phyloP scores from a whole-genome alignment of 2,797 vertebrate genomes.

The Moxostoma hubbsi region DNA sequence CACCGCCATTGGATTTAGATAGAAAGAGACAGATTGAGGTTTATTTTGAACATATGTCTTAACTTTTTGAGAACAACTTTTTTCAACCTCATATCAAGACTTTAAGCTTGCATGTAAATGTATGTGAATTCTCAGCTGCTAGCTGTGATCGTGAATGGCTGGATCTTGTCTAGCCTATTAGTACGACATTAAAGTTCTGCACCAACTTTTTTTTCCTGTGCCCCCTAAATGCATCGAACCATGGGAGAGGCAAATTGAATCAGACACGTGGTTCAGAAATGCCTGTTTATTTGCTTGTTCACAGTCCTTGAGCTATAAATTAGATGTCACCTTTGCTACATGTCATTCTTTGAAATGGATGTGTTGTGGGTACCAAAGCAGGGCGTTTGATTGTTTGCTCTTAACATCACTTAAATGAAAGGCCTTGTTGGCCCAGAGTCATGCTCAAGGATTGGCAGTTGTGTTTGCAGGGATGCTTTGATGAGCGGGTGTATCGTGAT shows the following conservation, averaged over 20 bases:
- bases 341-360: slow-evolving; percentile 69
- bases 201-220: slow-evolving; percentile 56
- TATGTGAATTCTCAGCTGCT: too few relatives aligned
- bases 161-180: slow-evolving; percentile 49
- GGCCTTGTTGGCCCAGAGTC: slow-evolving; percentile 64
- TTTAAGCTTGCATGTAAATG: slow-evolving; percentile 8
- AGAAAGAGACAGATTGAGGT: slow-evolving; percentile 34
- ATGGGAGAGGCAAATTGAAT: slow-evolving; percentile 75
- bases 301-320: slow-evolving; percentile 78
- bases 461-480: slow-evolving; percentile 58
- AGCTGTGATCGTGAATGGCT: slow-evolving; percentile 11
- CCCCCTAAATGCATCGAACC: slow-evolving; percentile 61
- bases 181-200: slow-evolving; percentile 69
- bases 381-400: slow-evolving; percentile 73
- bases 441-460: slow-evolving; percentile 64
- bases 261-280: slow-evolving; percentile 66
- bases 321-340: slow-evolving; percentile 77
- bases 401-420: slow-evolving; percentile 72
- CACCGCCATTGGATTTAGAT: slow-evolving; percentile 62
- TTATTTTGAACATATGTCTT: slow-evolving; percentile 21
- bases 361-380: slow-evolving; percentile 61
- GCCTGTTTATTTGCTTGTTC: slow-evolving; percentile 81
- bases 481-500: background rate
- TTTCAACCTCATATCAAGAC: slow-evolving; percentile 35
- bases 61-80: slow-evolving; percentile 34